Evolutionary conservation across 1,140 invertebrate species (phyloP), one percentile per base, ranked within the genome.

Genomic region (Pomacea maculata): DNA sequence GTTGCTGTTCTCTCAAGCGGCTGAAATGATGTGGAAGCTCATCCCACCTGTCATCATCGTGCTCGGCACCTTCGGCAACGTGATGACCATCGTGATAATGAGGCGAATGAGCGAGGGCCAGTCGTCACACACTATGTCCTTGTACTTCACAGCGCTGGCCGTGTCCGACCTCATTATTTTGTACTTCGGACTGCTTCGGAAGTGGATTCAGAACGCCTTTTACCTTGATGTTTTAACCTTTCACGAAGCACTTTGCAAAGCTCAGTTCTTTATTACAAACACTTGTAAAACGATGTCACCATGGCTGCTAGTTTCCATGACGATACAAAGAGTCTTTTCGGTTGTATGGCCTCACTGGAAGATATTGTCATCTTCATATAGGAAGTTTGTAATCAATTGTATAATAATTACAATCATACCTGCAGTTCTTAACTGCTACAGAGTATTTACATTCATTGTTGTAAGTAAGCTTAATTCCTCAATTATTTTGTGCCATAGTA

Each of bases 21-120:
- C 29, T 9, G 54, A 70, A 15, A 15, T 11, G 5, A 21, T 71
- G 9, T 57, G 65, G 65, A 65, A 78, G 77, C 71, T 55, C 25
- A 75, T 78, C 25, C 83, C 86, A 5, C 82, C 83, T 5, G 68
- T 84, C 14, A 80, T 87, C n/a, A 65, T 87, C 17, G 19, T 82
- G 11, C 78, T 87, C 19, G 85, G 86, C 15, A 83, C 81, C 5
- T n/a, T 85, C 21, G 85, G 85, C 10, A 86, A 86, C 80, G 15
- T 84, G 34, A 75, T 84, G 75, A 81, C 80, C 15, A 80, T 87
- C 8, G 12, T 84, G 12, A 75, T 84, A 5, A 64, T 87, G 17
- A 57, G 83, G 15, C 80, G 64, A 54, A 81, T 80, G 29, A 63
- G 72, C 11, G 64, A 71, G 12, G 80, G 75, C 17, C 72, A 81